Conservation (phyloP, 2,888 invertebrate species). For the Mactromeris polynyma region DNA sequence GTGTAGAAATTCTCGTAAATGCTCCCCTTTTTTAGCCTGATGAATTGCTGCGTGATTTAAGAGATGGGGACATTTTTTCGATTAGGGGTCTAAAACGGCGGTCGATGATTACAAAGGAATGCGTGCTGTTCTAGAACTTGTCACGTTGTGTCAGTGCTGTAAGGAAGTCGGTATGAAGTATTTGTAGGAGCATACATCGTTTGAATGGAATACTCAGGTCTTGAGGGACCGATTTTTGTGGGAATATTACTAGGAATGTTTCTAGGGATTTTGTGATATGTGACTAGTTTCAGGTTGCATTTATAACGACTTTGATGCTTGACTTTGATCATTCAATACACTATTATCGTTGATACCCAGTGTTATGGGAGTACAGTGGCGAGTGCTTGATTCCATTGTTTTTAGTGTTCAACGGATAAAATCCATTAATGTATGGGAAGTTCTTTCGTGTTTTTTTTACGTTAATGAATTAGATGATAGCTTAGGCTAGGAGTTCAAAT, state of each 20-base stretch:
- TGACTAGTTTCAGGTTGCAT: neutral
- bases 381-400: neutral
- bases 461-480: neutral
- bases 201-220: neutral
- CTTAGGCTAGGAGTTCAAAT: too few relatives aligned
- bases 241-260: neutral
- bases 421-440: neutral
- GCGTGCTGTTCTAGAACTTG: neutral
- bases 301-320: neutral
- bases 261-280: neutral
- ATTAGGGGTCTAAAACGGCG: neutral
- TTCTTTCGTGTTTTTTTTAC: neutral
- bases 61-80: conserved; percentile 6
- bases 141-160: neutral
- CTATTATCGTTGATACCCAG: neutral
- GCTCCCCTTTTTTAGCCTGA: neutral
- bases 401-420: neutral
- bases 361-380: neutral
- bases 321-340: neutral
- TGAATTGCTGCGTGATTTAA: conserved; percentile 17
- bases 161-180: neutral
- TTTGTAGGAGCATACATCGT: neutral
- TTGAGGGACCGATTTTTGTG: neutral
- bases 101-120: conserved; percentile 1
- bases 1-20: neutral